Evolutionary conservation across 2,888 invertebrate genomes (phyloP), one percentile per base, ranked within the genome.

Genomic region (Chloroclysta siterata): DNA sequence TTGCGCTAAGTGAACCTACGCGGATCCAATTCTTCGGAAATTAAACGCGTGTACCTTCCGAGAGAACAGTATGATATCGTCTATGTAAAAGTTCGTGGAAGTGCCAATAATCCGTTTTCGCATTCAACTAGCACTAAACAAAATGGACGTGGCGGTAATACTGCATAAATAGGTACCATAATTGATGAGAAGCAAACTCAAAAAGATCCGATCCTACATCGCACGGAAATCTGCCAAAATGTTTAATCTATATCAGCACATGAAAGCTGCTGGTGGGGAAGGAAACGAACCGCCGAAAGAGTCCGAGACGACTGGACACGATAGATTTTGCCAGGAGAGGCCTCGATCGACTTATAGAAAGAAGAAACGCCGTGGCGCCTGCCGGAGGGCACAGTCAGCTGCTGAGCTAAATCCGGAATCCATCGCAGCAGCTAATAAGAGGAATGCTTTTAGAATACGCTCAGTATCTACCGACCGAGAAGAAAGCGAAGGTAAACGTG

Each of bases 171-270:
- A 51, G 11, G 22, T n/a, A n/a, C 11, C 14, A 39, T 10, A 42
- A 29, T 85, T 80, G 61, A 88, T 88, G 87, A 82, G 71, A 83
- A 63, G 77, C 56, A 77, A 73, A 53, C 70, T 85, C 17, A 59
- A 69, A 28, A 80, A 78, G 54, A 67, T 87, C 2, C 82, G 76
- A 73, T 67, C 69, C 61, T 80, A 75, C 59, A 48, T 86, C 17
- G 62, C 72, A 62, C 73, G 69, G 60, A 60, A 76, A 72, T 68
- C 80, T 15, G 72, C 66, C 11, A 93, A 90, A 72, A 97, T 97
- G 96, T 97, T 97, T 82, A 97, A 96, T 76, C 87, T 97, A 66
- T 96, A 97, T 76, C 95, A 96, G 76, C 95, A 94, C 69, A 94
- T 96, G 86, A 94, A 95, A 50, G 64, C 71, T 75, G 94, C 94